A percentile compares a stretch with the other conserved stretches of the same genome.
Conservation (phyloP, 2,113 vertebrate species). For the Cardinalis cardinalis region DNA sequence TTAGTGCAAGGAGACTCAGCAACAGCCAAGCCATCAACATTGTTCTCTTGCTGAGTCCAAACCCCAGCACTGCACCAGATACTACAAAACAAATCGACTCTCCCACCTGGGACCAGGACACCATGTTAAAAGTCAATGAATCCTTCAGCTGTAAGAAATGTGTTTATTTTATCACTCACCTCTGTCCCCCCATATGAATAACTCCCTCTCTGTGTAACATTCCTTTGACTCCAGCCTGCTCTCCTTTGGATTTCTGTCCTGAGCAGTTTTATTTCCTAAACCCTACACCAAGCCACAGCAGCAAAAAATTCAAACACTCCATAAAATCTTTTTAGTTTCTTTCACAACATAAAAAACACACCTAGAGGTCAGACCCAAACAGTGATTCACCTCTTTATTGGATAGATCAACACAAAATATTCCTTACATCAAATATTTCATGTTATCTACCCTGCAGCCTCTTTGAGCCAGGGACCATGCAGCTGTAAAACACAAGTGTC, state of each 20-base stretch:
- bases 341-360: background rate
- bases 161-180: background rate
- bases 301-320: background rate
- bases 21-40: background rate
- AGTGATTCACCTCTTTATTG: background rate
- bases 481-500: background rate
- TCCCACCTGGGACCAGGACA: background rate
- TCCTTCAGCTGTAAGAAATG: background rate
- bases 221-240: background rate
- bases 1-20: background rate
- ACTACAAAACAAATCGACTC: background rate
- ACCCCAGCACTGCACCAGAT: background rate
- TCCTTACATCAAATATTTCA: background rate
- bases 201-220: background rate
- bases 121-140: constrained; percentile 15
- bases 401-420: background rate
- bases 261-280: background rate
- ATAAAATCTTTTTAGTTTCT: background rate
- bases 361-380: background rate
- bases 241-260: background rate
- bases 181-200: background rate
- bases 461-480: background rate
- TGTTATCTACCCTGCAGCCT: background rate
- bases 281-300: background rate
- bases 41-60: background rate